Conservation (phyloP, 2,113 vertebrate species). For the Mobula birostris region DNA sequence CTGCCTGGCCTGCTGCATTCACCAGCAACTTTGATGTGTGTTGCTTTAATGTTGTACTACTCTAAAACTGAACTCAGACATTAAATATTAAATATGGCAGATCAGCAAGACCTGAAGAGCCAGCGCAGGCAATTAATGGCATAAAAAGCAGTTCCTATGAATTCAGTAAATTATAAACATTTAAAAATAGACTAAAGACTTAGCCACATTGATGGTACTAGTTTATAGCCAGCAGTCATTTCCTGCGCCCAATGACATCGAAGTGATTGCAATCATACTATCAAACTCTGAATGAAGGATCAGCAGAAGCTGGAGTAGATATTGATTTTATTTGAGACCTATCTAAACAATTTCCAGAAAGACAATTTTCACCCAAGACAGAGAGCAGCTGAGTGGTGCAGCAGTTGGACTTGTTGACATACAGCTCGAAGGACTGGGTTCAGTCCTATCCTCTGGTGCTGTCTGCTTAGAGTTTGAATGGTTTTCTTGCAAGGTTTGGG, state of each 20-base stretch:
- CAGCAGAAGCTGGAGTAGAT: too few species aligned
- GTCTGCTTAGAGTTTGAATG: too few species aligned
- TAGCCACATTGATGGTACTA: background rate
- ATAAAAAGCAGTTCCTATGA: background rate
- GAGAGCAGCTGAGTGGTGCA: too few species aligned
- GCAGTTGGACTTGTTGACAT: too few species aligned
- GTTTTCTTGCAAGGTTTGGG: too few species aligned
- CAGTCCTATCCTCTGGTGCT: too few species aligned
- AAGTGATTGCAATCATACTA: background rate
- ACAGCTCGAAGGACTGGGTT: too few species aligned
- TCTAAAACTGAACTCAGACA: background rate
- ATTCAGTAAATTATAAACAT: background rate
- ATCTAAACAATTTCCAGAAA: background rate
- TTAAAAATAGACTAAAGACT: background rate
- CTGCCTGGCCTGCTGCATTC: too few species aligned
- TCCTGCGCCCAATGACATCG: background rate
- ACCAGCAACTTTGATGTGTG: too few species aligned
- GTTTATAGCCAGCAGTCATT: background rate
- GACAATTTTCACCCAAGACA: background rate
- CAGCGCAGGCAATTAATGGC: background rate
- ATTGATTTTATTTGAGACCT: background rate
- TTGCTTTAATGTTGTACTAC: background rate
- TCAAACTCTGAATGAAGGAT: background rate
- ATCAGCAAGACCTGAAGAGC: background rate
- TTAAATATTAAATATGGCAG: constrained; percentile 11